Evolutionary conservation across 2,797 vertebrate genomes (phyloP).

Genomic region (Spatula versicolor): DNA sequence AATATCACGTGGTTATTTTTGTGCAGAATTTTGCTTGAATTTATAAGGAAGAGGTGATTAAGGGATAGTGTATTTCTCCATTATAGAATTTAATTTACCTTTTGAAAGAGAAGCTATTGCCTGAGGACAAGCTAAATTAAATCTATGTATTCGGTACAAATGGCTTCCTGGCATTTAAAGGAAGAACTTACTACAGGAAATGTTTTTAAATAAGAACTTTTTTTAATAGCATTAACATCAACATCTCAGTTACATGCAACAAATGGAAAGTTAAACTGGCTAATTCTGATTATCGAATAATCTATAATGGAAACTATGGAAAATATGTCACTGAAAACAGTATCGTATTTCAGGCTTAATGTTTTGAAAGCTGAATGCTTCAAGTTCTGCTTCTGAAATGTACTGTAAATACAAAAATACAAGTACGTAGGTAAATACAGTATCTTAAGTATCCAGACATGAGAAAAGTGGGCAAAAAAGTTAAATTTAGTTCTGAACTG

Average conservation of each 20-base stretch:
- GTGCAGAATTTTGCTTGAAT: background rate
- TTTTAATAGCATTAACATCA: background rate
- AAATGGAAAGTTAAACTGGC: background rate
- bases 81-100: background rate
- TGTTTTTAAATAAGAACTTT: background rate
- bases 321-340: background rate
- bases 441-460: background rate
- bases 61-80: background rate
- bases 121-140: no score
- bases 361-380: background rate
- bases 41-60: background rate
- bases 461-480: background rate
- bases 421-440: background rate
- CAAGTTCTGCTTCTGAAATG: background rate
- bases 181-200: background rate
- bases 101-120: background rate
- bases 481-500: background rate
- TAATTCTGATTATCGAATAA: background rate
- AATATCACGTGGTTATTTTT: background rate
- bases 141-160: background rate
- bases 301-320: background rate
- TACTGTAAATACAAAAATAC: background rate
- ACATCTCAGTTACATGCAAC: background rate
- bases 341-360: background rate
- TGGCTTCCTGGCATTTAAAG: background rate